Evolutionary conservation across 2,113 vertebrate genomes (phyloP).

Genomic region (Alexandromys fortis): DNA sequence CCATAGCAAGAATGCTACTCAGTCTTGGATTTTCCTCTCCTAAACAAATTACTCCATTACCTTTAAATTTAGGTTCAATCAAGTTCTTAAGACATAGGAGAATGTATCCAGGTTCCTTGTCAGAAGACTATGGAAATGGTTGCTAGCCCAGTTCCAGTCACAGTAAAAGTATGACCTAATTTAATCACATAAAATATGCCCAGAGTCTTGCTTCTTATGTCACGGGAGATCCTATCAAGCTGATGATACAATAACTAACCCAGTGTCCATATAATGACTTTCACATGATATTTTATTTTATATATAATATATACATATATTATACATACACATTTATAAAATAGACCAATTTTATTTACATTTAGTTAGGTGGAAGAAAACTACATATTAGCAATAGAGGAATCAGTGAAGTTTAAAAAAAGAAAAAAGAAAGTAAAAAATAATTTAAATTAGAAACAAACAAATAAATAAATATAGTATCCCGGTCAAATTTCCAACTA

Average conservation of each 20-base stretch:
- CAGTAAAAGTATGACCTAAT: no score
- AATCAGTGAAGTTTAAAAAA: neutral
- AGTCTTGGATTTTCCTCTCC: neutral
- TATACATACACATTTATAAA: no score
- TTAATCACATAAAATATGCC: neutral
- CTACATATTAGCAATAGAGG: neutral
- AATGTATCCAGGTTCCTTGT: neutral
- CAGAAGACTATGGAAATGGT: neutral
- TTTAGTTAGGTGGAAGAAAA: neutral
- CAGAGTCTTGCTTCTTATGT: neutral
- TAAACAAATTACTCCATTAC: neutral
- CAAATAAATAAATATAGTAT: neutral
- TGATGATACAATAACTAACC: neutral
- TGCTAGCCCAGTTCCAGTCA: neutral
- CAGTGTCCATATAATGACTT: neutral
- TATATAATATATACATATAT: no score
- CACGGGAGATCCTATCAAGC: neutral
- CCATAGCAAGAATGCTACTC: neutral
- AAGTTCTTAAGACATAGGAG: neutral
- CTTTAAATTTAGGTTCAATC: neutral
- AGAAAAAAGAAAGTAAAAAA: no score
- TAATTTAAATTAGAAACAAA: no score
- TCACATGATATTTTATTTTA: neutral
- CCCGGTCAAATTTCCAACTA: constrained; percentile 36
- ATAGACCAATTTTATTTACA: neutral